Percentiles rank a stretch among this genome's conserved stretches.
Evolutionary conservation across 2,113 vertebrate genomes (phyloP).

Genomic region (Aix galericulata): DNA sequence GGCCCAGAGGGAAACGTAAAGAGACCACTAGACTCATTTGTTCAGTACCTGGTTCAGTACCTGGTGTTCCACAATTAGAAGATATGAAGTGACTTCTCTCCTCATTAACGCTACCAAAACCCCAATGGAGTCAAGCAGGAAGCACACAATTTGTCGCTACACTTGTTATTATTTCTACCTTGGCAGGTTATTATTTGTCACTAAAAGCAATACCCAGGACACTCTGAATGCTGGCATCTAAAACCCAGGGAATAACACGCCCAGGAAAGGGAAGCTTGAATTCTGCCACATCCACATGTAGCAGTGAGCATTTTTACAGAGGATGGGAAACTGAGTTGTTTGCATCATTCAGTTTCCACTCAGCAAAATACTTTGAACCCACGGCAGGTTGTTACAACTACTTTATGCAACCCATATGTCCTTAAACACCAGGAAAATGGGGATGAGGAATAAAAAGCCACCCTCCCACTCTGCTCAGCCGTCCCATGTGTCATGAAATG

Average conservation of each 20-base stretch:
- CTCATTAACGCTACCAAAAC: not conserved
- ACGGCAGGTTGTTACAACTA: not conserved
- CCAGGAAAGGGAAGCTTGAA: not conserved
- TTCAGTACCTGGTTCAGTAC: not conserved
- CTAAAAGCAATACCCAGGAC: not conserved
- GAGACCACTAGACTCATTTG: not conserved
- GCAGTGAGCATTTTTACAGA: not conserved
- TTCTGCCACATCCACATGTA: not conserved
- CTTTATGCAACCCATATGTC: not conserved
- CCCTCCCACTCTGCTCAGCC: not conserved
- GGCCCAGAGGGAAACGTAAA: not conserved
- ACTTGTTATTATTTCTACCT: not conserved
- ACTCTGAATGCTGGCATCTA: not conserved
- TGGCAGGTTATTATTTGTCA: not conserved
- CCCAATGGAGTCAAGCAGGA: not conserved
- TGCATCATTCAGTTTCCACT: not conserved
- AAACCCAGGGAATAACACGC: not conserved
- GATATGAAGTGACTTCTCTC: not conserved
- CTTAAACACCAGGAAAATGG: not conserved
- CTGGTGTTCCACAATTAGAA: constrained; percentile 4
- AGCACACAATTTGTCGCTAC: not conserved
- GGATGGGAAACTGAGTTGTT: not conserved
- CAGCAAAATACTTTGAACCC: not conserved
- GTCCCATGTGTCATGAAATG: not conserved
- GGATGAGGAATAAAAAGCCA: not conserved